phyloP scores from a whole-genome alignment of 1,140 invertebrate species.

The Chlorops oryzae region DNA sequence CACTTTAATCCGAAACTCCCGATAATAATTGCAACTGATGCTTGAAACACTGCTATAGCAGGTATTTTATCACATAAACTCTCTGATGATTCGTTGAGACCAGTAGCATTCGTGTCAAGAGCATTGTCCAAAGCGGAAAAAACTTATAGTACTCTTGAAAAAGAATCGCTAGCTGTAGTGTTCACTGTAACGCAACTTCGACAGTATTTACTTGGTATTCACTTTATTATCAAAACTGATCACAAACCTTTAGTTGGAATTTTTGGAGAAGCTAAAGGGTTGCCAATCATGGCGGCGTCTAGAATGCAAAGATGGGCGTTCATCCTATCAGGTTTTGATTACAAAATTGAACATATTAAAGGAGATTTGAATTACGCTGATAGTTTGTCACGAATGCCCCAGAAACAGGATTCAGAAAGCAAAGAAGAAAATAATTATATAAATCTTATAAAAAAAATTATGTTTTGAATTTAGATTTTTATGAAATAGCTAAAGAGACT shows the following conservation, averaged over 20 bases:
- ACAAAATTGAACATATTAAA: no score
- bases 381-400: slow-evolving; percentile 3
- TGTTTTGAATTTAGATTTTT: slow-evolving; percentile 3
- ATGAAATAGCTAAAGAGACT: slow-evolving; percentile 10
- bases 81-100: not conserved
- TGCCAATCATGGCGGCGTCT: no score
- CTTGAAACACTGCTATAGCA: slow-evolving; percentile 12
- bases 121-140: no score
- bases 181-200: no score
- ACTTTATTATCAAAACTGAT: not conserved
- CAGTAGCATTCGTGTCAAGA: no score
- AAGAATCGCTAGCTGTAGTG: no score
- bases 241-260: no score
- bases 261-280: no score
- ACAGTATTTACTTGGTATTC: no score
- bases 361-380: slow-evolving; percentile 7
- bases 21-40: slow-evolving; percentile 16
- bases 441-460: not conserved
- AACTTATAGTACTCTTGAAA: no score
- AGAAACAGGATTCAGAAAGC: not conserved
- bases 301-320: no score
- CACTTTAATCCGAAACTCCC: slow-evolving; percentile 16
- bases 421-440: not conserved
- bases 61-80: slow-evolving; percentile 12
- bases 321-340: no score